Conservation (phyloP, 1,140 invertebrate genomes). For the Mylabris phalerata region DNA sequence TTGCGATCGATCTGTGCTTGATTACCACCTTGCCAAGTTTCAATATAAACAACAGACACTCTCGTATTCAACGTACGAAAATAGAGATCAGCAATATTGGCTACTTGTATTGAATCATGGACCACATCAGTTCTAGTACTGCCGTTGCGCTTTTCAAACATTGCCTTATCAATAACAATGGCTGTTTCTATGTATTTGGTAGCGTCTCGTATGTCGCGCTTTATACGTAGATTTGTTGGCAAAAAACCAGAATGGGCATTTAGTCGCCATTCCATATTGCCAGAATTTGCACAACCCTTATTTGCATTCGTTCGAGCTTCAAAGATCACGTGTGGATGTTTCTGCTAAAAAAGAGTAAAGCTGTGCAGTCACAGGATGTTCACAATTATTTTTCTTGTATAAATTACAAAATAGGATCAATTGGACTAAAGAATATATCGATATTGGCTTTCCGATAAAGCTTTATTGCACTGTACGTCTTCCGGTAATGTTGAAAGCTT, state of each 20-base stretch:
- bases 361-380: constrained; percentile 43
- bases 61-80: constrained; percentile 80
- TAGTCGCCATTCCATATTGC: constrained; percentile 66
- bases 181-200: constrained; percentile 91
- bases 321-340: constrained; percentile 94
- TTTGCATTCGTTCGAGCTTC: constrained; percentile 80
- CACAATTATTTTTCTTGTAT: not conserved
- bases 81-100: constrained; percentile 88
- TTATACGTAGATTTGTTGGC: constrained; percentile 31
- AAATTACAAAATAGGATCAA: no score
- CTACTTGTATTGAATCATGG: constrained; percentile 91
- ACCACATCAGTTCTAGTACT: constrained; percentile 83
- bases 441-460: not conserved
- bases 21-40: constrained; percentile 89
- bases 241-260: constrained; percentile 48
- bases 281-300: constrained; percentile 80
- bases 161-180: constrained; percentile 84
- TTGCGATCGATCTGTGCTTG: constrained; percentile 72
- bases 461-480: not conserved
- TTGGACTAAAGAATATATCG: no score
- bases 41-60: constrained; percentile 90
- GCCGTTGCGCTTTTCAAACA: constrained; percentile 89
- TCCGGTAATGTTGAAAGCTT: not conserved
- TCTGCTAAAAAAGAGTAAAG: constrained; percentile 71
- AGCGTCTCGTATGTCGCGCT: constrained; percentile 76